phyloP scores from a whole-genome alignment of 2,113 vertebrate species.

The Perca fluviatilis region DNA sequence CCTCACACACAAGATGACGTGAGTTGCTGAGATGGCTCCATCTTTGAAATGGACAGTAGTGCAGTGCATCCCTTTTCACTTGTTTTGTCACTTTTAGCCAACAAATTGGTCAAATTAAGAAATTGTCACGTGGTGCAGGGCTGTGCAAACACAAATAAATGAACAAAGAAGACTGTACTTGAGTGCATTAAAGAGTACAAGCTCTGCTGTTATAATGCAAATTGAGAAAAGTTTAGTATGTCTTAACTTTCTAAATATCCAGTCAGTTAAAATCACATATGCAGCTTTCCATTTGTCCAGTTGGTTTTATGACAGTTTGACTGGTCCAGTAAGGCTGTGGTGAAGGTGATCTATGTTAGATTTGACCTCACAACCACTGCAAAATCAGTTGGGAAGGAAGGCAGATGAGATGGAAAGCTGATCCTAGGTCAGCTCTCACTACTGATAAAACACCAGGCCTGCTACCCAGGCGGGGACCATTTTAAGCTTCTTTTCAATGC shows the following conservation, averaged over 20 bases:
- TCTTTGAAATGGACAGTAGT: neutral
- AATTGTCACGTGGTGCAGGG: neutral
- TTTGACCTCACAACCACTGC: neutral
- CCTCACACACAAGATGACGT: neutral
- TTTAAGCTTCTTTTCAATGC: conserved; percentile 9
- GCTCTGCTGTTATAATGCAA: conserved; percentile 2
- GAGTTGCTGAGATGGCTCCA: neutral
- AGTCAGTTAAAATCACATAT: conserved; percentile 12
- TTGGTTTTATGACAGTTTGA: neutral
- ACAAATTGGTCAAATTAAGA: conserved; percentile 7
- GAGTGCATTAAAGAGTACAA: neutral
- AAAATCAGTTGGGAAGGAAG: conserved; percentile 1
- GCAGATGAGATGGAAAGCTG: conserved; percentile 8
- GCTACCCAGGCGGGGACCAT: neutral
- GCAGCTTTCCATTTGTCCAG: conserved; percentile 19
- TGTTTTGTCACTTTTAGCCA: neutral
- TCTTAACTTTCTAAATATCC: conserved; percentile 2
- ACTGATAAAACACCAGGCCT: neutral
- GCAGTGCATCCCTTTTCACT: conserved; percentile 3
- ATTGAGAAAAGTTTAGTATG: neutral
- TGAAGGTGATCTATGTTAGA: neutral
- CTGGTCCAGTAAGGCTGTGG: neutral
- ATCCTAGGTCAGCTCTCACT: conserved; percentile 9
- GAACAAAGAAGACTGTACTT: neutral
- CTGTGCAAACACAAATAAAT: conserved; percentile 15